These are phyloP conservation scores for Melanerpes aurifrons DNA, from an alignment of 2,113 vertebrate genomes.

Conservation along the genomic window DNA sequence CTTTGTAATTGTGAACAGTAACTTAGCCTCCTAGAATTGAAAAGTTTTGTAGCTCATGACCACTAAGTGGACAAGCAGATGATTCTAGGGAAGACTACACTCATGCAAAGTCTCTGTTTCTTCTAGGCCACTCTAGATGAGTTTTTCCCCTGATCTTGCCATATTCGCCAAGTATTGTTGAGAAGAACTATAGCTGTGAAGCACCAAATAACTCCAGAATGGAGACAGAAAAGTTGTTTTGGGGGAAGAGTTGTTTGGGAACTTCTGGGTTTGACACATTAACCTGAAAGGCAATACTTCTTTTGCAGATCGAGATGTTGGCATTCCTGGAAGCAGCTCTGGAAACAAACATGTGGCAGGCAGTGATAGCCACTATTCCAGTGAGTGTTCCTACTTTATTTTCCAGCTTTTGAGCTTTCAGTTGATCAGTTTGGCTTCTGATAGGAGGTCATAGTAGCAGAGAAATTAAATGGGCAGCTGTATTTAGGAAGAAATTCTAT, in stretches of 20 bases:
- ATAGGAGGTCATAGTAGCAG: not conserved
- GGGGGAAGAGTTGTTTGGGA: not conserved
- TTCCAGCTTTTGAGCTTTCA: not conserved
- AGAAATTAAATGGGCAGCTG: not conserved
- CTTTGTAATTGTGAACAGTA: not conserved
- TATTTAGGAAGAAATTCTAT: not conserved
- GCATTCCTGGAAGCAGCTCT: not conserved
- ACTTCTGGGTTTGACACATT: not conserved
- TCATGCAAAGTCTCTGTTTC: not conserved
- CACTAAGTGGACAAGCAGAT: not conserved
- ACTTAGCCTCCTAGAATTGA: constrained; percentile 25
- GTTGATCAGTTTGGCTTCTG: not conserved
- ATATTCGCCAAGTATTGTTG: not conserved
- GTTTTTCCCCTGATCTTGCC: not conserved
- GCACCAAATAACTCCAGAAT: not conserved
- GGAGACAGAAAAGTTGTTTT: not conserved
- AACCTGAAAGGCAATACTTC: not conserved
- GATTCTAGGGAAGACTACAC: not conserved
- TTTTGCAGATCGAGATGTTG: not conserved
- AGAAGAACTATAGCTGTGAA: not conserved
- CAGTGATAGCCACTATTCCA: constrained; percentile 53
- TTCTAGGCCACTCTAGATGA: not conserved
- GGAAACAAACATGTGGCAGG: not conserved
- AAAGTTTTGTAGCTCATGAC: not conserved
- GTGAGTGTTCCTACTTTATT: constrained; percentile 67